Base-by-base conservation (phyloP, 2,888 invertebrate species). In the Hybos culiciformis region DNA sequence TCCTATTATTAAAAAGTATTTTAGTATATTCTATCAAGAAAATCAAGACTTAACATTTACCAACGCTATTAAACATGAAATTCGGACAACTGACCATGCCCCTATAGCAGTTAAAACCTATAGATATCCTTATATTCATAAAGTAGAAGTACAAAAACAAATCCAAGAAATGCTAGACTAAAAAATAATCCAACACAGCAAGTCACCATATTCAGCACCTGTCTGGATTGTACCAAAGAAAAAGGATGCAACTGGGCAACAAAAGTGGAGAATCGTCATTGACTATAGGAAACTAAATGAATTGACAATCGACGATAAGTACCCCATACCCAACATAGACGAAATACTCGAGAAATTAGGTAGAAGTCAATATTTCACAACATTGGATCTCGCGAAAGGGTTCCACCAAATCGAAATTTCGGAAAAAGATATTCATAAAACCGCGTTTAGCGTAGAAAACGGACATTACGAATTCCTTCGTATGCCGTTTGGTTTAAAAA, bases 401-500 rank as follows among this genome's bases (percentile, higher is more conserved):
- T 45, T 39, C 17, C 38, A 45, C 11, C 34, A 41, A 21, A 39
- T 38, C 2, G 34, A 45, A 12, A 48, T 52, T 11, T 38, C 19
- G 6, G 20, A 38, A 17, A 38, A 47, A 3, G 47, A 48, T 23
- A 45, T 41, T n/a, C 26, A 43, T 1, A 50, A 51, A 38, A 51
- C 50, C 1, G 50, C 51, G 3, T 51, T 53, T 19, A 42, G 39
- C 12, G 46, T 47, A 2, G 31, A 19, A 17, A 32, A 23, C 12
- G 49, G 48, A 4, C 48, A 50, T 18, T 49, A 43, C 8, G 43
- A 51, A 33, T n/a, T n/a, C n/a, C n/a, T n/a, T n/a, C n/a, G n/a
- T n/a, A n/a, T n/a, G n/a, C n/a, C n/a, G n/a, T n/a, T 63, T 46
- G 63, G 57, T 1, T 53, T 67, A 12, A 60, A 58, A 51, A 62